phyloP scores from a whole-genome alignment of 2,888 invertebrate species.

The Acanthosepion lycidas region DNA sequence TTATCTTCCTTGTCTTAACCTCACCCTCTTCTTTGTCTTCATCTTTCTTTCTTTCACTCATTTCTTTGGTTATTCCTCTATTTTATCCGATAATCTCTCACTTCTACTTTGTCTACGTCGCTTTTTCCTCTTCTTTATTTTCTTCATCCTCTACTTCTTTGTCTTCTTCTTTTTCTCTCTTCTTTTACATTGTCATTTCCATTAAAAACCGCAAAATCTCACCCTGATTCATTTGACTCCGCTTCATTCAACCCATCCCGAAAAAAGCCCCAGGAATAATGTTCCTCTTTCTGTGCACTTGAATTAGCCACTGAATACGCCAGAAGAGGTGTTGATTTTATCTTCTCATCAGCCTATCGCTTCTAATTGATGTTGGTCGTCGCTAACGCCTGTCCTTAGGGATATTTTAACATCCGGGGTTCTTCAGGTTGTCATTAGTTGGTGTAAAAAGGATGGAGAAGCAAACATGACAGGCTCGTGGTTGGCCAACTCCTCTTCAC shows the following conservation, averaged over 20 bases:
- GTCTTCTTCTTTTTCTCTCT: neutral
- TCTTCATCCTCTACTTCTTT: neutral
- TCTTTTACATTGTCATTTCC: neutral
- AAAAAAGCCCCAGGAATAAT: neutral
- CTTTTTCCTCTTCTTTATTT: neutral
- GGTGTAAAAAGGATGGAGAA: neutral
- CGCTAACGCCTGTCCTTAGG: constrained; percentile 33
- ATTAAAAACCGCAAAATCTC: neutral
- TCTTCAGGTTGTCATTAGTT: constrained; percentile 3
- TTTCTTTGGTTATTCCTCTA: neutral
- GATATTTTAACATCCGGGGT: constrained; percentile 8
- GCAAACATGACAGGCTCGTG: neutral
- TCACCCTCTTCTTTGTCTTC: neutral
- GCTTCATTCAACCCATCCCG: neutral
- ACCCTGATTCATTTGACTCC: neutral
- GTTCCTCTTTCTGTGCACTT: neutral
- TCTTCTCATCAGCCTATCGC: neutral
- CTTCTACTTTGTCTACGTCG: neutral
- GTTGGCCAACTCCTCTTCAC: neutral
- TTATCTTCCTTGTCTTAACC: neutral
- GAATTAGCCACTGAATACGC: constrained; percentile 21
- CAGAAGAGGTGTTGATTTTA: neutral
- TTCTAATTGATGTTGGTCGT: constrained; percentile 33
- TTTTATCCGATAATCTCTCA: neutral
- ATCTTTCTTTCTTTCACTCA: no score